Evolutionary conservation across 1,140 invertebrate genomes (phyloP), one percentile per base, ranked within the genome.

Genomic region (Leptinotarsa undecemlineata): DNA sequence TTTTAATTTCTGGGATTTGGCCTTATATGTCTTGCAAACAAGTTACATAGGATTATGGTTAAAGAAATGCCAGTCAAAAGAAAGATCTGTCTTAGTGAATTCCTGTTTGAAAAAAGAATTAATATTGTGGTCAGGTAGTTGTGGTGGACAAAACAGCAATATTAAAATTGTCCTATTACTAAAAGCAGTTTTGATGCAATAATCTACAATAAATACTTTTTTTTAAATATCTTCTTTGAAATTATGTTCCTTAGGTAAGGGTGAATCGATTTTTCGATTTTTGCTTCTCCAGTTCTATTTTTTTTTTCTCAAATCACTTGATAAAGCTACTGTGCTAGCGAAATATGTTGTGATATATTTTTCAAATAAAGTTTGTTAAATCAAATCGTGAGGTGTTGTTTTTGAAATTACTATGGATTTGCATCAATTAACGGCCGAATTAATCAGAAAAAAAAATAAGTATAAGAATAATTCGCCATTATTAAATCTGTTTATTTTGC

Each of bases 61-160:
- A 14, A 57, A 57, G 15, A 57, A 57, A 57, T 57, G 51, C 15
- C 51, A 17, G n/a, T 14, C 5, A 17, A 57, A 17, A 57, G 48
- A 57, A 57, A 57, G 51, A 0, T 11, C 4, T 0, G 33, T 33
- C 33, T 33, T 15, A 57, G 15, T 57, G 51, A n/a, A n/a, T n/a
- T 57, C 15, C 14, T 57, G 51, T 57, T 17, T 57, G n/a, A 57
- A 57, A 57, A 57, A 15, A 26, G 48, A 51, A n/a, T 51, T 51
- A 51, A 51, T 51, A 51, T 51, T 51, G 48, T 51, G 48, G 48
- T 51, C 48, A 51, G 48, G 17, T 51, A 51, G 48, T n/a, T 51
- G 14, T 51, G 48, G 48, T 14, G 48, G 48, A 17, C 14, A 51
- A 51, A 17, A 51, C 48, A 14, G 48, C 48, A 51, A 51, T 51